A percentile compares a stretch with the other conserved stretches of the same genome.
phyloP scores from a whole-genome alignment of 2,797 vertebrate species.

The Scolopax bukidnonensis region DNA sequence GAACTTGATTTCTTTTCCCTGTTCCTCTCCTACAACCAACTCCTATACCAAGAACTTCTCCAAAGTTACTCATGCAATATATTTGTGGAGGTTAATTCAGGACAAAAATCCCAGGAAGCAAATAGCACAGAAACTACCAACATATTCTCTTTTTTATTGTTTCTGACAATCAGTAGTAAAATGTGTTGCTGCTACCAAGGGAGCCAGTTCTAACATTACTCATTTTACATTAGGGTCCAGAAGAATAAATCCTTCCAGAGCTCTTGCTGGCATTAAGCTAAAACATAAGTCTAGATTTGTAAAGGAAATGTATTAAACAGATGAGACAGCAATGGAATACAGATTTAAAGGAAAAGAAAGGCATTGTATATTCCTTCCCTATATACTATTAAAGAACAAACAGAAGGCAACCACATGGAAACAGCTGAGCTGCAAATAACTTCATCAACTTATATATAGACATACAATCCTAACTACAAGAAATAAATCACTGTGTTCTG shows the following conservation, averaged over 20 bases:
- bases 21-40: neutral
- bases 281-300: slow-evolving; percentile 63
- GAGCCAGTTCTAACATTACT: slow-evolving; percentile 66
- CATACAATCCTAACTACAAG: neutral
- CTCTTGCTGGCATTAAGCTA: slow-evolving; percentile 61
- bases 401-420: neutral
- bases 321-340: slow-evolving; percentile 16
- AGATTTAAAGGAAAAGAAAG: neutral
- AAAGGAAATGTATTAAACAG: slow-evolving; percentile 57
- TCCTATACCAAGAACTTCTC: neutral
- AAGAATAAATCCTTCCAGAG: slow-evolving; percentile 67
- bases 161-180: slow-evolving; percentile 76
- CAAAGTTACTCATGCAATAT: slow-evolving; percentile 41
- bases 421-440: neutral
- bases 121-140: slow-evolving; percentile 47
- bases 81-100: slow-evolving; percentile 65
- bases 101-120: slow-evolving; percentile 58
- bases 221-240: slow-evolving; percentile 66
- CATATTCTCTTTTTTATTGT: slow-evolving; percentile 65
- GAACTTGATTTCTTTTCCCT: neutral
- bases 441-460: neutral
- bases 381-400: neutral
- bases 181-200: slow-evolving; percentile 66
- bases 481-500: neutral
- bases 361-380: neutral